A percentile compares a stretch with the other conserved stretches of the same genome.
Conservation (phyloP, 2,113 vertebrate species). For the Corythoichthys haematopterus region DNA sequence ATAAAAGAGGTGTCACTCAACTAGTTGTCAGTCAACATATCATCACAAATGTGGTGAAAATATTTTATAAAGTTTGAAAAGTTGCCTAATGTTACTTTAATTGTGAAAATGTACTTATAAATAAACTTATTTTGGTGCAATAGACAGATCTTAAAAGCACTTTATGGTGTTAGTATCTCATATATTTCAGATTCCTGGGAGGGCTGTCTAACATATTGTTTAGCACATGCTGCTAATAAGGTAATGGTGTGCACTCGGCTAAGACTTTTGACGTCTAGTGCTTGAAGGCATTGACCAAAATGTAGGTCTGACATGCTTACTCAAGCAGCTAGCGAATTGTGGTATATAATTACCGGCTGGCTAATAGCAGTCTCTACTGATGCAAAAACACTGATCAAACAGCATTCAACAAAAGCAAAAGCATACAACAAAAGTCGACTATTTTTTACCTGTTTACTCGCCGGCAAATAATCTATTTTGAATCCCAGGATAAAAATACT, state of each 20-base stretch:
- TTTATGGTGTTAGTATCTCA: not conserved
- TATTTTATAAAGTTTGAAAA: too few species aligned
- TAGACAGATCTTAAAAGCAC: not conserved
- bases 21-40: too few species aligned
- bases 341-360: not conserved
- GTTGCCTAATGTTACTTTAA: too few species aligned
- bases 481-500: not conserved
- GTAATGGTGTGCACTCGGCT: conserved; percentile 12
- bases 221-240: conserved; percentile 3
- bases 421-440: conserved; percentile 10
- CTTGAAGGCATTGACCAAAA: conserved; percentile 6
- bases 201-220: conserved; percentile 7
- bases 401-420: not conserved
- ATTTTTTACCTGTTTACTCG: conserved; percentile 12
- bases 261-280: not conserved
- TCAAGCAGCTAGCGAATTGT: not conserved
- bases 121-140: too few species aligned
- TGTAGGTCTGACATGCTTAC: not conserved
- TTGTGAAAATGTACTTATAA: too few species aligned
- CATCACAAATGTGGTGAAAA: too few species aligned
- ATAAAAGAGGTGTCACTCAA: too few species aligned
- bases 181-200: conserved; percentile 19
- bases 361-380: not conserved
- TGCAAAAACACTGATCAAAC: not conserved
- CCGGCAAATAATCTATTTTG: conserved; percentile 1